Conservation (phyloP, 2,797 vertebrate species). For the Eospalax fontanierii region DNA sequence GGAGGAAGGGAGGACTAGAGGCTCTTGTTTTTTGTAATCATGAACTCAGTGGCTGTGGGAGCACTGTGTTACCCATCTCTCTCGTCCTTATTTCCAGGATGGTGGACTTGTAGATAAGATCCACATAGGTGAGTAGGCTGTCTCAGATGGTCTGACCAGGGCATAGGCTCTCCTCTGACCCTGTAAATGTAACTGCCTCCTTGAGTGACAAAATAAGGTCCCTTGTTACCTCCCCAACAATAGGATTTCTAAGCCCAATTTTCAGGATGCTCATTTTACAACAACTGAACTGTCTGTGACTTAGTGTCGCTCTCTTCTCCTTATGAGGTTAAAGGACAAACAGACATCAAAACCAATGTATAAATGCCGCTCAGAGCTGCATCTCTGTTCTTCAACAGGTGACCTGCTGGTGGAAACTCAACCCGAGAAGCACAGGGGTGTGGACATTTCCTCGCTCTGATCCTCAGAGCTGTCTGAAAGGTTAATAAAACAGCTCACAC, state of each 20-base stretch:
- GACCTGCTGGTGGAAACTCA: neutral
- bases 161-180: neutral
- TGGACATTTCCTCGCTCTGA: neutral
- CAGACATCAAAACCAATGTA: neutral
- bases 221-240: neutral
- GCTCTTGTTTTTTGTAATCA: neutral
- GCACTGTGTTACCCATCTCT: neutral
- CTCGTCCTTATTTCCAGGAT: neutral
- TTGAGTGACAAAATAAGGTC: neutral
- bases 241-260: neutral
- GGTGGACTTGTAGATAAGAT: neutral
- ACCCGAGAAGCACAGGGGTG: neutral
- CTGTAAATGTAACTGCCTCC: neutral
- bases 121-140: neutral
- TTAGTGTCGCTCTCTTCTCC: neutral
- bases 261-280: neutral
- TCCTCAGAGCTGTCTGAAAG: neutral
- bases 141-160: neutral
- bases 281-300: neutral
- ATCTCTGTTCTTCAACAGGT: neutral
- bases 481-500: neutral
- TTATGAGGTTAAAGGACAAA: neutral
- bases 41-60: neutral
- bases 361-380: neutral
- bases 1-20: neutral